Evolutionary conservation across 2,797 vertebrate species (phyloP), one percentile per base, ranked within the genome.

Genomic region (Salarias fasciatus): DNA sequence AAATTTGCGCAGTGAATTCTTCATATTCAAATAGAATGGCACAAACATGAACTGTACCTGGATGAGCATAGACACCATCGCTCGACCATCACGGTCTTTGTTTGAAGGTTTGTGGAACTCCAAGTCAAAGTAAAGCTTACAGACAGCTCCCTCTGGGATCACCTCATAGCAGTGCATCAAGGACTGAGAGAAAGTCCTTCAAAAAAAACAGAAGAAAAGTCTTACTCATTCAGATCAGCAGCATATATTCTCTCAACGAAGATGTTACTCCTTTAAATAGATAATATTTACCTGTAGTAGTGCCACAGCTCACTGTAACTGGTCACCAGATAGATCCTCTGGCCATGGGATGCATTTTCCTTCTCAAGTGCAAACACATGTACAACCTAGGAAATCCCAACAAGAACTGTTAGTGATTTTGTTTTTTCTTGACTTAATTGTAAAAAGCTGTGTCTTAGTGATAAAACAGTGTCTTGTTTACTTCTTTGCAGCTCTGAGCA

Each of bases 121-220:
- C 89, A 99, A 90, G 91, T 99, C 98, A 86, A 99, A 98, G 87
- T 99, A 99, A 37, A 98, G 95, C 72, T 99, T 99, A 74, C 97
- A 98, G 42, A 96, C 93, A 9, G 93, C 91, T 12, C 94, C 94
- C 83, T 98, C 97, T 65, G 94, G 95, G 90, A 99, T 99, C 48
- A 99, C 93, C 89, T 99, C 98, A 83, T 99, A 99, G 84, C 96
- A 98, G 83, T 99, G 96, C 93, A 96, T 96, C 63, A 99, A 92
- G 38, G 94, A 94, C 70, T 92, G 86, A 35, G 82, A 67, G 71
- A 86, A 92, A 53, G 91, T 93, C 33, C 97, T 98, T 53, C 12
- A 37, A 60, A 70, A 33, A 1, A 61, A 58, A 18, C 28, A 6
- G 56, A 5, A 28, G 10, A 42, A 18, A 33, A 55, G 18, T 24